Conservation (phyloP, 2,888 invertebrate genomes). For the Cryptocheilus praepositus region DNA sequence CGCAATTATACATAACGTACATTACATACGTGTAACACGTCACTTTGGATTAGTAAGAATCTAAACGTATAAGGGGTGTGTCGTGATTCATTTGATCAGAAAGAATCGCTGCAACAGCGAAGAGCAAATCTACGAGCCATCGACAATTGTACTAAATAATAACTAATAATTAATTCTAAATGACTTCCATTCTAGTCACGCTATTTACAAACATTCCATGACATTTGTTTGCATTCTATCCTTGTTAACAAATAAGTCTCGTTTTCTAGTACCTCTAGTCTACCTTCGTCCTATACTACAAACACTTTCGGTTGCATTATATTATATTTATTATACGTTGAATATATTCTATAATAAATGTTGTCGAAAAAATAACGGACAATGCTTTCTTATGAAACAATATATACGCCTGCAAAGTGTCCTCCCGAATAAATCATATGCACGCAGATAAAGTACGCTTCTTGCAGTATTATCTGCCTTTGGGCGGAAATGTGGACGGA, state of each 20-base stretch:
- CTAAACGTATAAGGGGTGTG: no score
- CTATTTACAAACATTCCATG: conserved; percentile 1
- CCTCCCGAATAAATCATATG: no score
- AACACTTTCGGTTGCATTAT: conserved; percentile 14
- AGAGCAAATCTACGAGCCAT: neutral
- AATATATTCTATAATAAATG: conserved; percentile 45
- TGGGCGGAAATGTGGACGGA: neutral
- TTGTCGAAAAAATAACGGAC: conserved; percentile 29
- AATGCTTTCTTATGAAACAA: no score
- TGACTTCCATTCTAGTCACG: neutral
- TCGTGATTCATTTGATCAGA: no score
- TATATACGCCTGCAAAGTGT: no score
- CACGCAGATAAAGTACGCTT: no score
- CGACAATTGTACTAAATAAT: conserved; percentile 2
- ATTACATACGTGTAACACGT: no score
- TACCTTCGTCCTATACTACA: conserved; percentile 1
- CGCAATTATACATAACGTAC: no score
- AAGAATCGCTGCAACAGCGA: no score
- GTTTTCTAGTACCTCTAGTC: conserved; percentile 3
- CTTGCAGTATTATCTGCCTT: no score
- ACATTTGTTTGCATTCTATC: conserved; percentile 4
- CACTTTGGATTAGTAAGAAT: no score
- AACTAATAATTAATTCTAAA: neutral
- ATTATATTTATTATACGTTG: conserved; percentile 33
- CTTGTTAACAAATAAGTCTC: neutral